These are phyloP conservation scores for Myiothlypis coronata DNA, from an alignment of 2,797 vertebrate genomes.

Conservation along the genomic window DNA sequence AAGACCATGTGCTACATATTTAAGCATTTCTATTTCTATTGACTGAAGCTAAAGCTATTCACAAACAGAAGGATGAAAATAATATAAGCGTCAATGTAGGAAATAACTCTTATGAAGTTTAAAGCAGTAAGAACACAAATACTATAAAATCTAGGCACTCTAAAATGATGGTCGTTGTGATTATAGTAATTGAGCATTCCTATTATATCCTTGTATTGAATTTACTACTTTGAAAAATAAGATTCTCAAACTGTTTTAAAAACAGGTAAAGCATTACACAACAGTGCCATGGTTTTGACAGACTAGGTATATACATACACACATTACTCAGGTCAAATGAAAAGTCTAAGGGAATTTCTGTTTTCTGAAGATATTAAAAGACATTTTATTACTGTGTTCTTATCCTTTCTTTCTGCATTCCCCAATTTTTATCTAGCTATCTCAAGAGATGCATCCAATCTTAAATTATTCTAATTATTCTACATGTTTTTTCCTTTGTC, in stretches of 20 bases:
- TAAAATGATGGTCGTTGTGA: neutral
- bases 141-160: neutral
- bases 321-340: neutral
- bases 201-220: neutral
- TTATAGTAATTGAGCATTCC: neutral
- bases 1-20: neutral
- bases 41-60: neutral
- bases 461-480: neutral
- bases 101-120: constrained; percentile 6
- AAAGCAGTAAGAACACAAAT: neutral
- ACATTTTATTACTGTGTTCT: neutral
- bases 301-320: neutral
- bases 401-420: neutral
- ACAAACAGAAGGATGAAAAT: neutral
- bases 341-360: neutral
- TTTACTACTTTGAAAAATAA: neutral
- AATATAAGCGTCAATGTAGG: neutral
- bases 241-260: neutral
- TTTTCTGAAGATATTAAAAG: neutral
- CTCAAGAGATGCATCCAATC: neutral
- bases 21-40: constrained; percentile 1
- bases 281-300: neutral
- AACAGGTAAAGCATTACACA: neutral
- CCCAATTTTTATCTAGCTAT: neutral
- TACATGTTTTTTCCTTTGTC: neutral